A percentile compares a stretch with the other conserved stretches of the same genome.
phyloP scores from a whole-genome alignment of 2,113 vertebrate species.

The Dendropsophus ebraccatus region DNA sequence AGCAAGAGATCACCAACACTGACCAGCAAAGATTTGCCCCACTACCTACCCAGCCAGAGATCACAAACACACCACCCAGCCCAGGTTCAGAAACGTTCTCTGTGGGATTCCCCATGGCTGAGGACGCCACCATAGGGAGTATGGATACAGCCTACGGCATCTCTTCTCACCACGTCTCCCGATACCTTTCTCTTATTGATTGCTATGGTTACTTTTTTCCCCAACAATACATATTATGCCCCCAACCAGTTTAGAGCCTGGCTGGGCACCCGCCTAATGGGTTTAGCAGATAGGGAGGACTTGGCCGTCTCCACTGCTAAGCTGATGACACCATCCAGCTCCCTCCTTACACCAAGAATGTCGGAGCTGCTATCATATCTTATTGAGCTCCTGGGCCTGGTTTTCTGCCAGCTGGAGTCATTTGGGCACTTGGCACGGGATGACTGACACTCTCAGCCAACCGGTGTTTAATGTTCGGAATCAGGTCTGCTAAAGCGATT shows the following conservation, averaged over 20 bases:
- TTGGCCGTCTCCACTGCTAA: not conserved
- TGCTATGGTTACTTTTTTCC: not conserved
- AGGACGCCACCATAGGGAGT: too few relatives aligned
- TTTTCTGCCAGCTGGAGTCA: conserved; percentile 5
- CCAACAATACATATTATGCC: not conserved
- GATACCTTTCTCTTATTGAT: not conserved
- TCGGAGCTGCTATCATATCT: conserved; percentile 5
- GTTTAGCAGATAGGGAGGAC: not conserved
- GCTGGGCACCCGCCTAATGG: not conserved
- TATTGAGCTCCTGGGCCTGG: not conserved
- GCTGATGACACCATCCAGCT: conserved; percentile 20
- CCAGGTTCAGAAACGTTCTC: too few relatives aligned
- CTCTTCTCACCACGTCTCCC: too few relatives aligned
- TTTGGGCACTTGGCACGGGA: conserved; percentile 18
- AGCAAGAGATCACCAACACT: too few relatives aligned
- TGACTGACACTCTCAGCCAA: not conserved
- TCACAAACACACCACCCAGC: too few relatives aligned
- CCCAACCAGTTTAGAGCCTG: not conserved
- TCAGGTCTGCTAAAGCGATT: conserved; percentile 45
- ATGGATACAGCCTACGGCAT: too few relatives aligned
- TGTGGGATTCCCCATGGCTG: too few relatives aligned
- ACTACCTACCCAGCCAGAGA: too few relatives aligned
- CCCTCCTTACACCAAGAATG: conserved; percentile 10
- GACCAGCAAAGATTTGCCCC: too few relatives aligned
- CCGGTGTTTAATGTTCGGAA: conserved; percentile 16